phyloP scores from a whole-genome alignment of 2,113 vertebrate genomes.

The Cavia aperea region DNA sequence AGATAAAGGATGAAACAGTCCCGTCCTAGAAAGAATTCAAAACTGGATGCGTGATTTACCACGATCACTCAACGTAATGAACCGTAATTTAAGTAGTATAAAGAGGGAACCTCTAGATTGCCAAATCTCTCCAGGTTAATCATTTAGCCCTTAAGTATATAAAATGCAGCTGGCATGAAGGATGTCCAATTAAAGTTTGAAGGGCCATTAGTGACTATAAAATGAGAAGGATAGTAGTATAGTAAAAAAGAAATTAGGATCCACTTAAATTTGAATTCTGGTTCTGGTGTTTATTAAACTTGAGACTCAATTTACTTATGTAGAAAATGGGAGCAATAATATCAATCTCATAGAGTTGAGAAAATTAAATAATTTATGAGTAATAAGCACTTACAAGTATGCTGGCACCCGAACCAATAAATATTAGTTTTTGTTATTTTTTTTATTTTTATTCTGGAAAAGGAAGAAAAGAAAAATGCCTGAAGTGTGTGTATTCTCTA shows the following conservation, averaged over 20 bases:
- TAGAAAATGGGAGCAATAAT: slow-evolving; percentile 8
- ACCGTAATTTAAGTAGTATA: not conserved
- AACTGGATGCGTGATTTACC: not conserved
- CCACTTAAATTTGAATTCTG: slow-evolving; percentile 17
- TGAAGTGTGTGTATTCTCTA: not conserved
- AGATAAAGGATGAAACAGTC: not conserved
- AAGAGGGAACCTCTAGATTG: not conserved
- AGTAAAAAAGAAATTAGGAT: not conserved
- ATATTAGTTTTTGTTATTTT: not conserved
- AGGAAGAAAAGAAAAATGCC: not conserved
- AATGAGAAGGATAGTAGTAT: not conserved
- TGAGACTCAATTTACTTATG: slow-evolving; percentile 6
- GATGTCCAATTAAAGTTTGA: not conserved
- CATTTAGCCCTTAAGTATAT: not conserved
- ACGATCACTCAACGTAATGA: not conserved
- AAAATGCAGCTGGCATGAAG: not conserved
- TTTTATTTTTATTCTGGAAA: slow-evolving; percentile 33
- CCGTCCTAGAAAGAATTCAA: not conserved
- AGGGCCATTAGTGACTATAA: not conserved
- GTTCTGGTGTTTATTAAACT: not conserved
- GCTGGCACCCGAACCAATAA: not conserved
- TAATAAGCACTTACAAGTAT: not conserved
- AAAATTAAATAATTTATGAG: not conserved
- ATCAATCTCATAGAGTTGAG: not conserved
- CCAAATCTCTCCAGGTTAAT: not conserved